These are phyloP conservation scores for Chrysoperla carnea DNA, from an alignment of 1,140 invertebrate genomes.

Conservation along the genomic window DNA sequence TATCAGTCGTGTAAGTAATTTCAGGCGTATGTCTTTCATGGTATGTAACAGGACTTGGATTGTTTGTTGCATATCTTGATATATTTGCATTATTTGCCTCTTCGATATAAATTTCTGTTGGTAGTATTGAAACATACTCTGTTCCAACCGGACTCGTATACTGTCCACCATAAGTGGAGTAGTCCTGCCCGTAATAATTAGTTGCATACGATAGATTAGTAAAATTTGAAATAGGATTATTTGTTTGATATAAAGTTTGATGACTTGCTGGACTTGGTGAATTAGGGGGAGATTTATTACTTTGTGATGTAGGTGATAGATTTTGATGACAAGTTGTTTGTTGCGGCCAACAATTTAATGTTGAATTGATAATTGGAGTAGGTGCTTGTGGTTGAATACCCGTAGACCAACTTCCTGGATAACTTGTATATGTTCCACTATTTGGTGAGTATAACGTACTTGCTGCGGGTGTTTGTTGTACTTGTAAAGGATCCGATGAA, in stretches of 20 bases:
- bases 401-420: conserved; percentile 15
- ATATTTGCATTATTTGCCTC: background rate
- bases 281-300: conserved; percentile 12
- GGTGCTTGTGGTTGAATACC: conserved; percentile 16
- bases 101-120: background rate
- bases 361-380: conserved; percentile 13
- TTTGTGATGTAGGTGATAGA: conserved; percentile 6
- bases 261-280: conserved; percentile 19
- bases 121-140: background rate
- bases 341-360: conserved; percentile 21
- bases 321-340: conserved; percentile 18
- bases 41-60: background rate
- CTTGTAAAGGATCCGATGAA: conserved; percentile 20
- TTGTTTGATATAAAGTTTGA: background rate
- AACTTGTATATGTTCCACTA: conserved; percentile 13
- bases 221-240: conserved; percentile 14
- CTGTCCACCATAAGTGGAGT: background rate
- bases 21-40: background rate
- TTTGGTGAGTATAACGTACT: background rate
- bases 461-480: conserved; percentile 11
- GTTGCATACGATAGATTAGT: conserved; percentile 17
- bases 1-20: background rate
- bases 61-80: background rate
- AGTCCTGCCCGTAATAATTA: conserved; percentile 18
- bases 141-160: background rate